phyloP scores from a whole-genome alignment of 2,113 vertebrate species.

The Microcebus murinus region DNA sequence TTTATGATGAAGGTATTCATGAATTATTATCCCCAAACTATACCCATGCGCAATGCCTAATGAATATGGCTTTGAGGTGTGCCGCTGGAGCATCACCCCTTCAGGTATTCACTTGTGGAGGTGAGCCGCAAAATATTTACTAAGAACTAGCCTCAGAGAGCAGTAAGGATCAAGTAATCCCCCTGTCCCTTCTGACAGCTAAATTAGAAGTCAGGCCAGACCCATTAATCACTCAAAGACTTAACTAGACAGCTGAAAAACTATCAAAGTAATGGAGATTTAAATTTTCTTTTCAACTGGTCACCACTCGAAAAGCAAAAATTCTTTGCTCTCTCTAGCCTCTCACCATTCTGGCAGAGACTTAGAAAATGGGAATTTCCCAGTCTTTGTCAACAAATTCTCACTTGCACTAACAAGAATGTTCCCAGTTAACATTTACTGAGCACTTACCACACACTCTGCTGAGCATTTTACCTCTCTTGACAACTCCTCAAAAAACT shows the following conservation, averaged over 20 bases:
- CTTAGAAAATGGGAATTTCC: neutral
- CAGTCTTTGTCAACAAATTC: fast-evolving
- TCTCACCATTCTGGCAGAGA: neutral
- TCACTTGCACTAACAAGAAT: neutral
- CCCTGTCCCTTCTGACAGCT: neutral
- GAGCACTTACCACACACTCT: fast-evolving
- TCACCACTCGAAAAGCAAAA: neutral
- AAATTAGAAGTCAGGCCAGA: neutral
- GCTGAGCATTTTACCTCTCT: neutral
- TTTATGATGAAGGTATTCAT: fast-evolving
- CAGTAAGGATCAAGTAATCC: neutral
- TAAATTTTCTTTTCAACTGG: neutral
- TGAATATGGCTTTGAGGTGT: neutral
- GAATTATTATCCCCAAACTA: neutral
- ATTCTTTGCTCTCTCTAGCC: neutral
- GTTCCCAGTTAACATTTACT: fast-evolving
- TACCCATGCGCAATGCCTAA: fast-evolving
- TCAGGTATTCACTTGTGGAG: fast-evolving
- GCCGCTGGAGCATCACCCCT: neutral
- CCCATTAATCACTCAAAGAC: neutral
- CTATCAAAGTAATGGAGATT: neutral
- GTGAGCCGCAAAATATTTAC: neutral
- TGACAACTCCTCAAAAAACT: neutral
- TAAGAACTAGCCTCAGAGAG: neutral
- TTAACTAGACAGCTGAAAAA: neutral